Percentiles rank a stretch among this genome's conserved stretches.
Evolutionary conservation across 2,888 invertebrate species (phyloP).

Genomic region (Volucella inanis): DNA sequence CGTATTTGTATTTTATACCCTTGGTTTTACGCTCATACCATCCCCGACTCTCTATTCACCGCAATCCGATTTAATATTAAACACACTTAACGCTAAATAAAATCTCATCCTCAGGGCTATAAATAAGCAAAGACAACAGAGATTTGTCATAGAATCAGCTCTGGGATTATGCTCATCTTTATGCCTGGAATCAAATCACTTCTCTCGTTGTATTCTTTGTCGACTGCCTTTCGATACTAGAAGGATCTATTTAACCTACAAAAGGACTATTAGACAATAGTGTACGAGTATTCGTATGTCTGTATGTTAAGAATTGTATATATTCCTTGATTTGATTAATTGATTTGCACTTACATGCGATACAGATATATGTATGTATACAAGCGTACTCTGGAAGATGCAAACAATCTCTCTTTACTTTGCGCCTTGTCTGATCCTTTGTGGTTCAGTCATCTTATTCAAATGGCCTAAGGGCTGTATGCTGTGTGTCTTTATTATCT

Average conservation of each 20-base stretch:
- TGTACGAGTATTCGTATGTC: neutral
- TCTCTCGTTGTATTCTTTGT: slow-evolving; percentile 1
- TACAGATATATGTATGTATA: neutral
- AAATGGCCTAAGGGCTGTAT: slow-evolving; percentile 1
- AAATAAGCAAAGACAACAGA: slow-evolving; percentile 37
- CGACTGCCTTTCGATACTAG: neutral
- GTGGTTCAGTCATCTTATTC: neutral
- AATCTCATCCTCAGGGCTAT: slow-evolving; percentile 21
- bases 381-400: neutral
- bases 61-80: slow-evolving; percentile 39
- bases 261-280: slow-evolving; percentile 13
- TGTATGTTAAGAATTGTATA: neutral
- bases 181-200: slow-evolving; percentile 54
- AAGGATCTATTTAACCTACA: neutral
- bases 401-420: slow-evolving; percentile 21
- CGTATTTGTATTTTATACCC: slow-evolving; percentile 52
- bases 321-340: slow-evolving; percentile 66
- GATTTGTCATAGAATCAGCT: slow-evolving; percentile 36
- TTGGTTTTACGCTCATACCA: neutral
- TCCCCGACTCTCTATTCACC: neutral
- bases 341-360: slow-evolving; percentile 28
- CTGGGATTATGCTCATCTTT: slow-evolving; percentile 51
- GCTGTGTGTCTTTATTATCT: slow-evolving; percentile 7
- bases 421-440: slow-evolving; percentile 27
- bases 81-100: slow-evolving; percentile 47